phyloP scores from a whole-genome alignment of 2,797 vertebrate genomes.

The Typhlichthys eigenmanni region DNA sequence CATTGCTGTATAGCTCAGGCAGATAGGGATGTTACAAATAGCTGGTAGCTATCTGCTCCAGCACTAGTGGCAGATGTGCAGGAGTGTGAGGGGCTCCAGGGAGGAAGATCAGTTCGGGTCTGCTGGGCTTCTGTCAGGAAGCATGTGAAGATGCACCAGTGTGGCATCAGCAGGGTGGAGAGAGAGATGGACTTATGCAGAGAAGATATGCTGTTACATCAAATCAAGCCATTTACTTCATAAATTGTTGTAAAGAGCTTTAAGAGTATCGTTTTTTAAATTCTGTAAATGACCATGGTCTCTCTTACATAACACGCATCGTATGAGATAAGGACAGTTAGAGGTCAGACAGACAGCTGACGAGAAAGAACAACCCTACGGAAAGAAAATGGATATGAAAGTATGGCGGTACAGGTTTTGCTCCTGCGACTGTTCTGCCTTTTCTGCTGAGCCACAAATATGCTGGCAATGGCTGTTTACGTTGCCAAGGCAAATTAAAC shows the following conservation, averaged over 20 bases:
- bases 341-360: no score
- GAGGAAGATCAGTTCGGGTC: neutral
- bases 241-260: no score
- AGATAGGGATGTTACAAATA: slow-evolving; percentile 12
- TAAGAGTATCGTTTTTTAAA: no score
- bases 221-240: no score
- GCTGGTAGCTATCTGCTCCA: slow-evolving; percentile 10
- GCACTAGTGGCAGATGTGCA: neutral
- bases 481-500: slow-evolving; percentile 34
- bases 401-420: neutral
- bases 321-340: no score
- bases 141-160: slow-evolving; percentile 3
- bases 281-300: no score
- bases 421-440: slow-evolving; percentile 6
- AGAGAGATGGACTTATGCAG: no score
- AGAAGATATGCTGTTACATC: no score
- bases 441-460: slow-evolving; percentile 15
- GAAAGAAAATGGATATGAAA: neutral
- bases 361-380: neutral
- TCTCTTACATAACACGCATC: no score
- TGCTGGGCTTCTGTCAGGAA: slow-evolving; percentile 1
- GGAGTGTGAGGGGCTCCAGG: neutral
- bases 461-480: slow-evolving; percentile 26
- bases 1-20: neutral
- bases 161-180: slow-evolving; percentile 22